Base-by-base conservation (phyloP, 2,888 invertebrate genomes). In the Serrognathus titanus region DNA sequence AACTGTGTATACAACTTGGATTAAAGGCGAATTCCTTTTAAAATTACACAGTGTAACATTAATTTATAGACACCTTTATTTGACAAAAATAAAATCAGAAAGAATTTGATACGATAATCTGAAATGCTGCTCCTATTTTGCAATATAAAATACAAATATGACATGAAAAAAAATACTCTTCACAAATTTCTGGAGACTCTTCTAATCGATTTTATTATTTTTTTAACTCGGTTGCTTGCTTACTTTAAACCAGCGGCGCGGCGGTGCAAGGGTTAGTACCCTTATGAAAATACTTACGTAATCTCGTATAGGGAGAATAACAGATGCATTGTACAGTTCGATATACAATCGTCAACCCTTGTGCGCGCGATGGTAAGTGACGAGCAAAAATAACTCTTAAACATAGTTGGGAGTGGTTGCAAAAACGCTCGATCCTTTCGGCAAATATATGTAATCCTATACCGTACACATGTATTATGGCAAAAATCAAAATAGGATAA, bases 241-340 rank as follows among this genome's bases (percentile, higher is more conserved):
- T 31, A 31, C 24, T 31, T 43, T 46, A 52, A 46, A 52, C 47
- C 52, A n/a, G n/a, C 45, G 47, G 20, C 35, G 52, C 24, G 45
- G 41, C 20, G 31, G 24, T 38, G 20, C 46, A 65, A 66, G 68
- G 69, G 67, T 65, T 67, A 64, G 62, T 59, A 63, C 71, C 71
- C 70, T 67, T 64, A 60, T 61, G 68, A 63, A 69, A 70, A 70
- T 71, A 68, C 67, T 69, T 67, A 65, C 64, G 65, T 71, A 72
- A 73, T 71, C 71, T 70, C 65, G 58, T 66, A 63, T 63, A 61
- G 63, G 68, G 67, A 67, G 69, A 65, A 71, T 69, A 72, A 72
- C 73, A 72, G 72, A 73, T 72, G 72, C 70, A 73, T 70, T 71
- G 69, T 67, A 64, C 60, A 61, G 55, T 53, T 58, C 58, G 58